A percentile compares a stretch with the other conserved stretches of the same genome.
These are phyloP conservation scores for Eupithecia subfuscata DNA, from an alignment of 2,888 invertebrate genomes.

Conservation along the genomic window DNA sequence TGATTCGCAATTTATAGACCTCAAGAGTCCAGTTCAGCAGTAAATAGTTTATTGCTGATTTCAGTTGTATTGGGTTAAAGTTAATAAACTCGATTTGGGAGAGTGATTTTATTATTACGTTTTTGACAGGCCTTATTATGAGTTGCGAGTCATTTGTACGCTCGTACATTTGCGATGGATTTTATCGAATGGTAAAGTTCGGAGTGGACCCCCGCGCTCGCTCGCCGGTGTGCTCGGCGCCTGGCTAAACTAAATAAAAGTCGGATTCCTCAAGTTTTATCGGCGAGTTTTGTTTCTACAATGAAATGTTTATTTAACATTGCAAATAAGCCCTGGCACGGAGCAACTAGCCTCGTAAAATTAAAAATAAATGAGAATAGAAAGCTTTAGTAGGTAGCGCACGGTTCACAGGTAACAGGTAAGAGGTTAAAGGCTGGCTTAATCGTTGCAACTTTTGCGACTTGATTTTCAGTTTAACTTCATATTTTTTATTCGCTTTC, in stretches of 20 bases:
- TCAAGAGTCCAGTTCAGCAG: constrained; percentile 22
- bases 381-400: not conserved
- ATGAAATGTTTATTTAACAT: constrained; percentile 38
- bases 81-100: constrained; percentile 7
- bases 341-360: constrained; percentile 37
- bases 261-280: constrained; percentile 37
- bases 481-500: not conserved
- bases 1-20: constrained; percentile 20
- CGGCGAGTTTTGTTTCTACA: constrained; percentile 34
- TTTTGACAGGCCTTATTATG: constrained; percentile 8
- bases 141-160: not conserved
- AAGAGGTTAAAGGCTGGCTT: not conserved
- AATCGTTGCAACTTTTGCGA: not conserved
- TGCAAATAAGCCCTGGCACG: constrained; percentile 36
- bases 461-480: not conserved
- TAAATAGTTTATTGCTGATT: constrained; percentile 21
- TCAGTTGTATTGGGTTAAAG: constrained; percentile 17
- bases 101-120: not conserved
- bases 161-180: not conserved
- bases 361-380: constrained; percentile 36
- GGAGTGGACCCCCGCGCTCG: not conserved
- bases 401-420: not conserved
- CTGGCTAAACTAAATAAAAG: constrained; percentile 31
- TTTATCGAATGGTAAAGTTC: not conserved
- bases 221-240: constrained; percentile 19